These are phyloP conservation scores for Zalophus californianus DNA, from an alignment of 2,797 vertebrate species.

Conservation along the genomic window DNA sequence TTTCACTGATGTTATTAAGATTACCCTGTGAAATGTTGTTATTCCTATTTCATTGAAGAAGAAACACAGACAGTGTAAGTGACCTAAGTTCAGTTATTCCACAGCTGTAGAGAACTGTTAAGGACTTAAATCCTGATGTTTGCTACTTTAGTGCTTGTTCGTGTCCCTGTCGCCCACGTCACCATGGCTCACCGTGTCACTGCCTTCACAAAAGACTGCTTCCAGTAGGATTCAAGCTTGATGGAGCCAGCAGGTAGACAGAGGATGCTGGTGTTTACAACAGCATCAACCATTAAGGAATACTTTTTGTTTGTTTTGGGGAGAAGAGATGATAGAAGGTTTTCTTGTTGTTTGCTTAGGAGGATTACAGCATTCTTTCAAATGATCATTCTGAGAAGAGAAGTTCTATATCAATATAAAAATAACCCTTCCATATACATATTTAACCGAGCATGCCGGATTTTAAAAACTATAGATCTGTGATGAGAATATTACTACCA, in stretches of 20 bases:
- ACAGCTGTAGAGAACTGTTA: not conserved
- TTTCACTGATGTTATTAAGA: not conserved
- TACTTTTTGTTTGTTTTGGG: not conserved
- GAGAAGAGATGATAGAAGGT: not conserved
- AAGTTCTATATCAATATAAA: not conserved
- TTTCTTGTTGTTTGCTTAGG: not conserved
- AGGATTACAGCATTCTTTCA: not conserved
- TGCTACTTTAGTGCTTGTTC: not conserved
- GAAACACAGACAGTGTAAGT: not conserved
- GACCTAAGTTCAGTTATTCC: not conserved
- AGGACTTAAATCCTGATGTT: not conserved
- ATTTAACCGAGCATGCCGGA: not conserved
- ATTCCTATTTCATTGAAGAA: not conserved
- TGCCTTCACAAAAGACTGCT: not conserved
- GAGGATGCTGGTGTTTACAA: not conserved
- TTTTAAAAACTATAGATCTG: not conserved
- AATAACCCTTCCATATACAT: not conserved
- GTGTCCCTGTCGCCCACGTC: not conserved
- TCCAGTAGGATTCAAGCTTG: not conserved
- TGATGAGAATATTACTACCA: not conserved
- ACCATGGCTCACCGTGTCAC: not conserved
- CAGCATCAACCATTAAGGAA: not conserved
- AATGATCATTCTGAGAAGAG: not conserved
- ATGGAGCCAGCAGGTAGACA: not conserved
- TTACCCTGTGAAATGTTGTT: not conserved